Conservation (phyloP, 2,113 vertebrate species). For the Planiliza haematocheilus region DNA sequence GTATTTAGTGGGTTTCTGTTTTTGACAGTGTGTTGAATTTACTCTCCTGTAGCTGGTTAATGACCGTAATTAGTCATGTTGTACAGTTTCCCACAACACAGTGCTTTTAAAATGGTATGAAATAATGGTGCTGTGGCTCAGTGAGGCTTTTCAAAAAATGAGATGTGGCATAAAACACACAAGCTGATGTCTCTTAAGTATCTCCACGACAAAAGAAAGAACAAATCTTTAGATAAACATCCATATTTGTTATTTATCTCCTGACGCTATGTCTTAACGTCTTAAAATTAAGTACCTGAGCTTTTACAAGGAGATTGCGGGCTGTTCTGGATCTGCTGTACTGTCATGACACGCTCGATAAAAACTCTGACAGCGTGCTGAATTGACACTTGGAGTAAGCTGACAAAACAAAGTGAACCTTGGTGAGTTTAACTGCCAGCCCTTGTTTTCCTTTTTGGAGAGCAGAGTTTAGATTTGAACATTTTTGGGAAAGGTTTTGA, state of each 20-base stretch:
- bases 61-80: conserved; percentile 52
- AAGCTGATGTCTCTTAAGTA: conserved; percentile 12
- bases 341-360: neutral
- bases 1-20: conserved; percentile 45
- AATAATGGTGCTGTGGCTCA: conserved; percentile 31
- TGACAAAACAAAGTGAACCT: conserved; percentile 8
- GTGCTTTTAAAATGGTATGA: conserved; percentile 33
- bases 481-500: no score
- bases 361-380: conserved; percentile 31
- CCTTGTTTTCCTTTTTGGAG: no score
- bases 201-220: neutral
- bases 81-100: conserved; percentile 42
- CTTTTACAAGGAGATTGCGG: neutral
- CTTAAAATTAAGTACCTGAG: neutral
- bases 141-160: conserved; percentile 25
- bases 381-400: neutral
- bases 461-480: no score
- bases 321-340: conserved; percentile 3
- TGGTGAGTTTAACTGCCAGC: no score
- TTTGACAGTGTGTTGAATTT: conserved; percentile 48
- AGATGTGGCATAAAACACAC: conserved; percentile 5
- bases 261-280: neutral
- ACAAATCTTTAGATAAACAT: neutral
- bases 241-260: neutral
- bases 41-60: conserved; percentile 21